Base-by-base conservation (phyloP, 2,113 vertebrate species). In the Sigmodon hispidus region DNA sequence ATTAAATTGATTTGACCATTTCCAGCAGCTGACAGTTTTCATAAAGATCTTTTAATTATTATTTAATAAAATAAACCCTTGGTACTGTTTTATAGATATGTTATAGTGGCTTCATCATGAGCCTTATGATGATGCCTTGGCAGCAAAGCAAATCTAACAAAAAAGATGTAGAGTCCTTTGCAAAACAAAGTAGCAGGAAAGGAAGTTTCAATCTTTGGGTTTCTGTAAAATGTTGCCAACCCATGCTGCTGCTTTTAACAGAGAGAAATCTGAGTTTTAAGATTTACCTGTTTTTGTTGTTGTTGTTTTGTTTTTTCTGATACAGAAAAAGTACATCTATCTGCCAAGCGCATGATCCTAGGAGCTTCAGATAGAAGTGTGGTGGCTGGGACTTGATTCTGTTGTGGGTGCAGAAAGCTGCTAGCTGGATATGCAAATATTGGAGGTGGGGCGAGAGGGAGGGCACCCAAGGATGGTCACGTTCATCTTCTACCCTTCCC, bases 151-250 rank as follows among this genome's bases (percentile, higher is more conserved):
- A 69, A 81, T 92, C 48, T n/a, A 57, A 0, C 48, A 59, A 65
- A 57, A 88, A 63, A 93, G 93, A 77, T 75, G 72, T 59, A 87
- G 63, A n/a, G 48, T 89, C 94, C 91, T 57, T n/a, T 26, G 16
- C 36, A 45, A 95, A 91, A 95, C 45, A 48, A 76, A 57, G 91
- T 89, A 10, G 24, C 5, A 22, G 24, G 75, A 72, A 91, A 0
- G 69, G 86, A 63, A 90, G 12, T 70, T 40, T 45, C 92, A 88
- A 96, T 75, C 65, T 29, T 8, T 7, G 84, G 75, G 86, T 93
- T 96, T 94, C 97, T 96, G 48, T 97, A 98, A 98, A 98, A 98
- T 99, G 98, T 98, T 98, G 98, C 98, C 98, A 98, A 96, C 97
- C 98, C 98, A 98, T 98, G 98, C 97, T 98, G 95, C 97, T 96